Evolutionary conservation across 2,888 invertebrate genomes (phyloP).

Genomic region (Oscheius myriophilus): DNA sequence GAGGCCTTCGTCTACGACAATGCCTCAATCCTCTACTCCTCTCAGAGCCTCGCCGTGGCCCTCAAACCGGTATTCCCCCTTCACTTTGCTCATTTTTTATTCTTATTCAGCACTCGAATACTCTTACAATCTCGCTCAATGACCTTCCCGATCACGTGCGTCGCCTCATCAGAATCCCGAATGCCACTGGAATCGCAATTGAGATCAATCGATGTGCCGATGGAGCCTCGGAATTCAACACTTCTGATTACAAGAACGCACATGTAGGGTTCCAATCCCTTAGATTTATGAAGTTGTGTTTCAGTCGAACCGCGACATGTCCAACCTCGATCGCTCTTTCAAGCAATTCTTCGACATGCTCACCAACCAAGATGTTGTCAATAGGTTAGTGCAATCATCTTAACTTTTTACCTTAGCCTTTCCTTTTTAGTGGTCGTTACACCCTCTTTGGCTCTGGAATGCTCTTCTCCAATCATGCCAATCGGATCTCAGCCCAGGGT

Average conservation of each 20-base stretch:
- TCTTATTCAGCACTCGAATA: neutral
- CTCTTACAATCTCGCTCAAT: neutral
- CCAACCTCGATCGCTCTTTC: conserved; percentile 3
- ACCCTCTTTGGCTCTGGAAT: conserved; percentile 16
- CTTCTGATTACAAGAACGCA: neutral
- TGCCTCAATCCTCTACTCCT: conserved; percentile 5
- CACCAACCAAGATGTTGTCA: conserved; percentile 22
- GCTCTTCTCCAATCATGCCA: conserved; percentile 8
- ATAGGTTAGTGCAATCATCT: conserved; percentile 14
- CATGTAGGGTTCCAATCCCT: conserved; percentile 2
- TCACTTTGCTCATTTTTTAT: neutral
- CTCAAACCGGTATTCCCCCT: conserved; percentile 16
- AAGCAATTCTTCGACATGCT: conserved; percentile 29
- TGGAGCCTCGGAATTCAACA: conserved; percentile 12
- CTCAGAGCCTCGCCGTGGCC: conserved; percentile 9
- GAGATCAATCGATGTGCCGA: neutral
- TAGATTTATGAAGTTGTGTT: neutral
- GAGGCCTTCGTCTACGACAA: conserved; percentile 13
- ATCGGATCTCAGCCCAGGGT: neutral
- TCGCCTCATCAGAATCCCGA: neutral
- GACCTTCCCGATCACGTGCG: conserved; percentile 9
- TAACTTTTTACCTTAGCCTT: too few species aligned
- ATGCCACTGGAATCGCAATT: conserved; percentile 7
- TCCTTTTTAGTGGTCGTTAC: conserved; percentile 17
- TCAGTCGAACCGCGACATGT: conserved; percentile 16